A percentile compares a stretch with the other conserved stretches of the same genome.
phyloP scores from a whole-genome alignment of 2,888 invertebrate species.

The Heliconius sara region DNA sequence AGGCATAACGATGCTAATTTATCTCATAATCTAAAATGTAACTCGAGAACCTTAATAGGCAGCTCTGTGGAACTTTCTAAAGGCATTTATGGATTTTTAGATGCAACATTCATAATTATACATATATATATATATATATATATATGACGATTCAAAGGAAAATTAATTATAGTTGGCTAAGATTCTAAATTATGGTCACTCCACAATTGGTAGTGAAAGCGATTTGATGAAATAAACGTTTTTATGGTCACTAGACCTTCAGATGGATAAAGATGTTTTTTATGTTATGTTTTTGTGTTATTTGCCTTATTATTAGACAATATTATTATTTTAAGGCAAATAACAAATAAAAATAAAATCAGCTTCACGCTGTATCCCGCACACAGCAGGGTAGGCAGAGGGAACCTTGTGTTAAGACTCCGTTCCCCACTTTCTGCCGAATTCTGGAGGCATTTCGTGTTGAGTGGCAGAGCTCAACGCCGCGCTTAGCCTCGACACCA shows the following conservation, averaged over 20 bases:
- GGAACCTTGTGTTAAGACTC: too few relatives aligned
- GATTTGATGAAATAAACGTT: background rate
- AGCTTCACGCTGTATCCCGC: too few relatives aligned
- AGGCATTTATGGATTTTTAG: slow-evolving; percentile 33
- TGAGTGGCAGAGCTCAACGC: too few relatives aligned
- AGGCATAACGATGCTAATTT: slow-evolving; percentile 37
- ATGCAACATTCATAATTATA: slow-evolving; percentile 22
- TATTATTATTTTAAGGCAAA: too few relatives aligned
- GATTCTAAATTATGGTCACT: background rate
- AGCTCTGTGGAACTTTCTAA: slow-evolving; percentile 38
- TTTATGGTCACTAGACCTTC: background rate
- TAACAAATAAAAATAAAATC: too few relatives aligned
- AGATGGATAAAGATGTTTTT: background rate
- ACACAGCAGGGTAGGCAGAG: too few relatives aligned
- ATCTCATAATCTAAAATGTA: slow-evolving; percentile 41
- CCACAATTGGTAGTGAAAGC: slow-evolving; percentile 1
- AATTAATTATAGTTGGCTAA: background rate
- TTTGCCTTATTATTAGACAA: background rate
- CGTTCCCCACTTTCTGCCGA: too few relatives aligned
- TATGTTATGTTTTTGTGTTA: background rate
- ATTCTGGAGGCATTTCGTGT: too few relatives aligned
- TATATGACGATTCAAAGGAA: slow-evolving; percentile 17
- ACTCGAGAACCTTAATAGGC: slow-evolving; percentile 38
- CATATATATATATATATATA: slow-evolving; percentile 8
- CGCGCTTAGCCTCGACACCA: too few relatives aligned